Percentiles rank a stretch among this genome's conserved stretches.
These are phyloP conservation scores for Dastarcus helophoroides DNA, from an alignment of 2,888 invertebrate species.

Conservation along the genomic window DNA sequence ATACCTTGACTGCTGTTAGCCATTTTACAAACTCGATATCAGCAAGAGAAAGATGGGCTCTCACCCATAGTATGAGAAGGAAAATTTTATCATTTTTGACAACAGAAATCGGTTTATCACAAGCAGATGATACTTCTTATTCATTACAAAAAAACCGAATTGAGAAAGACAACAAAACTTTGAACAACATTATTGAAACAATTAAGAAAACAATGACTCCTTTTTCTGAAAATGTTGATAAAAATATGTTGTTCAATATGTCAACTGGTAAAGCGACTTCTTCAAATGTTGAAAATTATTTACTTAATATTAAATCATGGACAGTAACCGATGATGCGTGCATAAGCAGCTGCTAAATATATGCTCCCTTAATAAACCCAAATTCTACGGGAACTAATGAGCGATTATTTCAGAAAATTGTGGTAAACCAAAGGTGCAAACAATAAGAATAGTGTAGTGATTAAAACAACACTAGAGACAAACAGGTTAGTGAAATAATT, in stretches of 20 bases:
- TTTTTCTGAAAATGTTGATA: conserved; percentile 12
- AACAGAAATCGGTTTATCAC: conserved; percentile 13
- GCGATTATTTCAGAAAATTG: no score
- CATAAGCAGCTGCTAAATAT: no score
- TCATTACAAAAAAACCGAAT: conserved; percentile 14
- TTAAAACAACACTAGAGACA: no score
- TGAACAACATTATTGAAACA: conserved; percentile 12
- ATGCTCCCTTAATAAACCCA: no score
- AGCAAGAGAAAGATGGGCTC: conserved; percentile 24
- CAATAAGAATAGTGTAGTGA: no score
- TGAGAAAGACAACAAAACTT: conserved; percentile 14
- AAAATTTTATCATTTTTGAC: conserved; percentile 17
- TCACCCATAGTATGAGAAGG: conserved; percentile 24
- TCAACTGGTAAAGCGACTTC: conserved; percentile 22
- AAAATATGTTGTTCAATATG: conserved; percentile 15
- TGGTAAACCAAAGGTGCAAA: no score
- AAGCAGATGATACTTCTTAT: conserved; percentile 19
- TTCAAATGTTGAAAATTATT: conserved; percentile 17
- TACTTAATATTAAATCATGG: conserved; percentile 19
- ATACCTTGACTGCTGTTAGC: conserved; percentile 13
- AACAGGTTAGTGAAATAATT: no score
- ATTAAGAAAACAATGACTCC: conserved; percentile 14
- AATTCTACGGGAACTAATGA: no score
- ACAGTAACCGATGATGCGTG: no score
- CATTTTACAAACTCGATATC: conserved; percentile 19